Base-by-base conservation (phyloP, 2,113 vertebrate species). In the Cyanocitta stelleri region DNA sequence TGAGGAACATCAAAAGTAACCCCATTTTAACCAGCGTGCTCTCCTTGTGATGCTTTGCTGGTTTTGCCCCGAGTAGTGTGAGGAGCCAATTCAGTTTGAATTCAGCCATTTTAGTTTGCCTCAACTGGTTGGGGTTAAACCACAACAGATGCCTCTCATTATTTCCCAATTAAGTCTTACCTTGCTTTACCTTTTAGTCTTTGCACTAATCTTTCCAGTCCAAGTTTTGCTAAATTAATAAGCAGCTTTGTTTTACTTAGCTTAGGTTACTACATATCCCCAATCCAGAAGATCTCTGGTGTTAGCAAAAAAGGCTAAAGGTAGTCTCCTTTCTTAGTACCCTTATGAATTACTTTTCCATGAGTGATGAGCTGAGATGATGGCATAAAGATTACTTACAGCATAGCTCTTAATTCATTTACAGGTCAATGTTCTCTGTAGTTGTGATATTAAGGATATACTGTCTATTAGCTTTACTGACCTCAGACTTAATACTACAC, bases 391-490 rank as follows among this genome's bases (percentile, higher is more conserved):
- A 82, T 80, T 83, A 79, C 78, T 89, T 84, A 88, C 35, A 87
- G 19, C 33, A 61, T 21, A 68, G 62, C 21, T 88, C 62, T 79
- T 87, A 84, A 85, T 91, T 61, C 0, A 0, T 84, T 95, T 78
- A 56, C n/a, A 54, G 48, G 29, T 72, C 90, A 87, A 68, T 84
- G 49, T 48, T 91, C 83, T 87, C 61, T 48, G 82, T 48, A 62
- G 84, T 68, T 87, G 72, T 84, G 79, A 64, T n/a, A 44, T 87
- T 88, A 91, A 86, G 33, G 92, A 67, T 39, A 68, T 84, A 58
- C 41, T 72, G 12, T 87, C 61, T 93, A 44, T 96, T 86, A 95
- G 33, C 52, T 92, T 87, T 94, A 82, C 72, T 93, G 86, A 93
- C 84, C 86, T 93, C 72, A 91, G 61, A 62, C 37, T 68, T 96